Percentiles rank a stretch among this genome's conserved stretches.
These are phyloP conservation scores for Atta texana DNA, from an alignment of 1,140 invertebrate genomes.

Conservation along the genomic window DNA sequence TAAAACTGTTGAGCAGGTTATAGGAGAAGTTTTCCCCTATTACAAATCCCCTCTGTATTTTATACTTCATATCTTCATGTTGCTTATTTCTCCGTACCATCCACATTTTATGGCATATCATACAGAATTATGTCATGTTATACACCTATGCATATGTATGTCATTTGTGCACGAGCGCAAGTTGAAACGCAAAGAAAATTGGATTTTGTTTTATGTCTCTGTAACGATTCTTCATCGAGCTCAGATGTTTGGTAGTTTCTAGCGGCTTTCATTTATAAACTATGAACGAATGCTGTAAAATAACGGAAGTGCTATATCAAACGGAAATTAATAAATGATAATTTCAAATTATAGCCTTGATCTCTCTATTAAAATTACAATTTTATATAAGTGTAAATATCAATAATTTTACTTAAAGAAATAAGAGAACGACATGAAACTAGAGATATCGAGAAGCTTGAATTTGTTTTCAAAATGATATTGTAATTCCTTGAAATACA, in stretches of 20 bases:
- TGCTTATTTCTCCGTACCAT: background rate
- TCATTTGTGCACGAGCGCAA: background rate
- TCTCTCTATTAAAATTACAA: conserved; percentile 24
- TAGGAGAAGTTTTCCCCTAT: background rate
- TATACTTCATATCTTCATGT: conserved; percentile 7
- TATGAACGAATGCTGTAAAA: conserved; percentile 4
- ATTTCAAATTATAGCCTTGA: background rate
- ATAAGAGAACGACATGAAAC: background rate
- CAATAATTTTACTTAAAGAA: background rate
- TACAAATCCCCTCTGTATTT: conserved; percentile 28
- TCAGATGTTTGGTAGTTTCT: background rate
- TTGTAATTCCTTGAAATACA: background rate
- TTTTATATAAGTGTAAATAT: conserved; percentile 6
- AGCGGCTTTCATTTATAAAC: conserved; percentile 17
- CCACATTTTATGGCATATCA: conserved; percentile 16
- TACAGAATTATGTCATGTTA: background rate
- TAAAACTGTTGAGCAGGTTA: background rate
- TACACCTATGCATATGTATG: conserved; percentile 5
- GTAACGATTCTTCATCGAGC: conserved; percentile 8
- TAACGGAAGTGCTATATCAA: background rate
- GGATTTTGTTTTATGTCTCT: conserved; percentile 44
- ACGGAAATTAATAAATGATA: conserved; percentile 15
- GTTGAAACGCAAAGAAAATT: conserved; percentile 24
- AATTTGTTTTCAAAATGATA: background rate
- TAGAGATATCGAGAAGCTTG: background rate